phyloP scores from a whole-genome alignment of 2,113 vertebrate genomes.

The Bettongia penicillata region DNA sequence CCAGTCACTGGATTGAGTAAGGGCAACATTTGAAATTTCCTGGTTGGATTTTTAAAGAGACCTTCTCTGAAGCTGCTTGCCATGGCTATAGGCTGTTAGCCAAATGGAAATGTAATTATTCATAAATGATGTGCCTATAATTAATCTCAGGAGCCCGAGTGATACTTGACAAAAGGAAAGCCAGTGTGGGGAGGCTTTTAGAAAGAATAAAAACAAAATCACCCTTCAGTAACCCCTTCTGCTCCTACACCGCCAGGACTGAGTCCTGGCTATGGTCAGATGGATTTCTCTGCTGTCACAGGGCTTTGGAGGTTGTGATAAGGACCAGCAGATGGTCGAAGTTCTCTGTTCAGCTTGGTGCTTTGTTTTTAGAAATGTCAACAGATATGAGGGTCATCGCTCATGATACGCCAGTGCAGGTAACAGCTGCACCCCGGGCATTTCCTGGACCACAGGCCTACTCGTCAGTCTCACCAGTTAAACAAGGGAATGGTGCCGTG shows the following conservation, averaged over 20 bases:
- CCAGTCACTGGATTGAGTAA: background rate
- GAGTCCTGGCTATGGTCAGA: background rate
- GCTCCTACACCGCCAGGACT: background rate
- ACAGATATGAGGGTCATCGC: background rate
- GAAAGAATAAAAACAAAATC: background rate
- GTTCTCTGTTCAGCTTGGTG: background rate
- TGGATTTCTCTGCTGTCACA: background rate
- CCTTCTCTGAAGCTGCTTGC: background rate
- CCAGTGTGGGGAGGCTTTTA: background rate
- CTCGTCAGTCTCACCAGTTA: background rate
- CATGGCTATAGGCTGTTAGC: conserved; percentile 3
- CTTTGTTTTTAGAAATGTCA: background rate
- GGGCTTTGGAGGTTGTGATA: conserved; percentile 1
- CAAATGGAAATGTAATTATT: background rate
- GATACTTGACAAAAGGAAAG: background rate
- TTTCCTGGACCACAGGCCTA: background rate
- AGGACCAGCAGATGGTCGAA: background rate
- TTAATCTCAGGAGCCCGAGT: background rate
- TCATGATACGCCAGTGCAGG: background rate
- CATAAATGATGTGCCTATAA: background rate
- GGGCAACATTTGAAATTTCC: conserved; percentile 5
- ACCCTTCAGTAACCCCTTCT: background rate
- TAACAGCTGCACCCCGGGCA: background rate
- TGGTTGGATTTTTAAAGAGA: conserved; percentile 18
- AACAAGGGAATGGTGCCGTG: background rate